phyloP scores from a whole-genome alignment of 2,797 vertebrate genomes.

The Columba guinea region DNA sequence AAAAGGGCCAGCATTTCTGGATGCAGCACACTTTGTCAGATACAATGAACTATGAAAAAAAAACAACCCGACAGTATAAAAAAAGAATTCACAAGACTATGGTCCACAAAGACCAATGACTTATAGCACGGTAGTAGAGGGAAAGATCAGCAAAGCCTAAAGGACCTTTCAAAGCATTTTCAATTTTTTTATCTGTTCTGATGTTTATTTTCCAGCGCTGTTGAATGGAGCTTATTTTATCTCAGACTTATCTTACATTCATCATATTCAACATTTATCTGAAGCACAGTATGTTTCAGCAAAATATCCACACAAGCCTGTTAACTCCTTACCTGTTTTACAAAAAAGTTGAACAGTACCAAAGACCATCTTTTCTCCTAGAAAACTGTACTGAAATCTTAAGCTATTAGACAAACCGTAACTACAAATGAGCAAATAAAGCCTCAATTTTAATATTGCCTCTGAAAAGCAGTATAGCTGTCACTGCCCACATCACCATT shows the following conservation, averaged over 20 bases:
- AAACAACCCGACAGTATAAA: neutral
- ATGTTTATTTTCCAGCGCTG: neutral
- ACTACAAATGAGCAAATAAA: neutral
- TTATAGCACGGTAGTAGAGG: neutral
- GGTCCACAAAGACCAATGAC: neutral
- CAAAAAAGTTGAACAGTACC: neutral
- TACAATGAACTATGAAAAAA: neutral
- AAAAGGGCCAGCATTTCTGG: neutral
- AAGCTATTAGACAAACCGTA: neutral
- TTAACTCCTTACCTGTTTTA: neutral
- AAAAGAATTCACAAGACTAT: neutral
- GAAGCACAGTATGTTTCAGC: neutral
- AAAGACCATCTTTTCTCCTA: neutral
- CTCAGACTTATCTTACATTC: neutral
- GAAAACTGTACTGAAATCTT: neutral
- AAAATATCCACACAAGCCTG: neutral
- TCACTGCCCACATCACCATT: neutral
- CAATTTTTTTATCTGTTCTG: neutral
- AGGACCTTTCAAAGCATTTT: neutral
- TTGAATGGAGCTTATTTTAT: neutral
- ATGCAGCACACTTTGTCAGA: neutral
- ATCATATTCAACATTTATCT: neutral
- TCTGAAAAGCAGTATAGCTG: neutral
- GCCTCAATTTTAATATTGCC: neutral
- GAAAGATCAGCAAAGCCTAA: neutral